Evolutionary conservation across 2,113 vertebrate species (phyloP), one percentile per base, ranked within the genome.

Genomic region (Catharus minimus): DNA sequence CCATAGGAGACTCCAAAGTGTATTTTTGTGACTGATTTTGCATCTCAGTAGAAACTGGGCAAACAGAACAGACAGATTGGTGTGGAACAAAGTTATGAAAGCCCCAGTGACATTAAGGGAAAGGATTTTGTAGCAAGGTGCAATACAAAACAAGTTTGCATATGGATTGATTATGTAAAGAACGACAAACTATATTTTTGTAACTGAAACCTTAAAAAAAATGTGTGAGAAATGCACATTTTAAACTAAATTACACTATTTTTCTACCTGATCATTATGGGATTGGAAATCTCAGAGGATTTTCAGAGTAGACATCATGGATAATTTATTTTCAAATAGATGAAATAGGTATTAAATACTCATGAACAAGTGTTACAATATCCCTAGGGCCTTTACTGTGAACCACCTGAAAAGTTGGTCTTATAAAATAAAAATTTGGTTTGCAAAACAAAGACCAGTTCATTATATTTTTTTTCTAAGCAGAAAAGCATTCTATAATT

Each of bases 281-380:
- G 83, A 96, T 82, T 92, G 53, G 15, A 94, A 95, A 50, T 93
- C 87, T 73, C 69, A 88, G 77, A 82, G 50, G 50, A 88, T 85
- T 93, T 94, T 55, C 85, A 62, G 58, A 88, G 67, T 92, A 94
- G 58, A 72, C 65, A 43, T 39, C 73, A 66, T 50, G n/a, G 58
- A 22, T 64, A 94, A 84, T 94, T 90, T 89, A 82, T 52, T 56
- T 94, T 89, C 77, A 87, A 93, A 92, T 76, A 94, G 43, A 32
- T 26, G 82, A 93, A 93, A 65, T 83, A 65, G 20, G 80, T 78
- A 96, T 93, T 96, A 92, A 92, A 84, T 94, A 91, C 60, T 86
- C 86, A 77, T 16, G 43, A 93, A 47, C 76, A 76, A 86, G n/a
- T 61, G 18, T 41, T 68, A 56, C 33, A 56, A 23, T 44, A 22